Evolutionary conservation across 2,888 invertebrate species (phyloP).

Genomic region (Coronaproctus castanopsis): DNA sequence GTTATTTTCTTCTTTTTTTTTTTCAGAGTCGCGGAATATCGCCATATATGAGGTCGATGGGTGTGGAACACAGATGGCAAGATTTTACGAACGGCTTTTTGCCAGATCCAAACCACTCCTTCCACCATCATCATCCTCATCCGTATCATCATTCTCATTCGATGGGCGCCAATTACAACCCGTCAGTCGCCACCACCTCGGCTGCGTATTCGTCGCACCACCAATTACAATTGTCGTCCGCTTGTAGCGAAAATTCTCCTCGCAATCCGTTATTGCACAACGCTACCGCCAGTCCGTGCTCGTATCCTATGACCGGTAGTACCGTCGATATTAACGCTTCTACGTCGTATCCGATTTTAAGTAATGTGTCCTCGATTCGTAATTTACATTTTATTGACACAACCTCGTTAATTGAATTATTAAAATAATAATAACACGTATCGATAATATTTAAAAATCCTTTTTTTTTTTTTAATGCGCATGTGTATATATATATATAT

Average conservation of each 20-base stretch:
- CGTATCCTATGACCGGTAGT: not conserved
- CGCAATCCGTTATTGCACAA: conserved; percentile 8
- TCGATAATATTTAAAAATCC: too few relatives aligned
- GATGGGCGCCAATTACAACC: conserved; percentile 4
- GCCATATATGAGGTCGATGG: conserved; percentile 9
- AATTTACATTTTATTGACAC: too few relatives aligned
- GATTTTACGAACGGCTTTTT: conserved; percentile 10
- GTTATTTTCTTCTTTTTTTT: not conserved
- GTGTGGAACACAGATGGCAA: conserved; percentile 13
- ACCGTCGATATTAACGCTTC: not conserved
- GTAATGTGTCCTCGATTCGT: not conserved
- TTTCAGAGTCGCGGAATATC: conserved; percentile 11
- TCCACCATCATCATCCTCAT: conserved; percentile 10
- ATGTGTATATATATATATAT: too few relatives aligned
- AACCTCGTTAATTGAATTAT: too few relatives aligned
- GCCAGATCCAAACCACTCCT: conserved; percentile 6
- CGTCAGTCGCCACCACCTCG: not conserved
- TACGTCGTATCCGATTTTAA: conserved; percentile 4
- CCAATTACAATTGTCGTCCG: conserved; percentile 7
- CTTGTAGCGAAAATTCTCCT: conserved; percentile 2
- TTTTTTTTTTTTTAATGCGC: too few relatives aligned
- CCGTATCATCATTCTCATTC: not conserved
- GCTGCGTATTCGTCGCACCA: conserved; percentile 5
- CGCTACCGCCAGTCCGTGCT: not conserved
- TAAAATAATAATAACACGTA: too few relatives aligned